phyloP scores from a whole-genome alignment of 92 coral and sea anemone species.

The Epizoanthus fatuus region DNA sequence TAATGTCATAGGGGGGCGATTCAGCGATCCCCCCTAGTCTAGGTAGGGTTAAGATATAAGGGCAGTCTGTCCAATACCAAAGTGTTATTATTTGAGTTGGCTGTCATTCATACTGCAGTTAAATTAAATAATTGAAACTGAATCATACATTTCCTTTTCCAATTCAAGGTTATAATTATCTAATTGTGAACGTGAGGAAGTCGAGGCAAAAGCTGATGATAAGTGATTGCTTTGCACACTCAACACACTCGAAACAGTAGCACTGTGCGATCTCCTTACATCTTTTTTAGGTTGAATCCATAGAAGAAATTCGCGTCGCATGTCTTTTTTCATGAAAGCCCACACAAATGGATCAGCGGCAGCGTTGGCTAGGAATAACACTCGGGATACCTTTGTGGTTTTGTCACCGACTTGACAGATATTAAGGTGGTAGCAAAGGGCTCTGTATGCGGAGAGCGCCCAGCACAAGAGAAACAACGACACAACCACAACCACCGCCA shows the following conservation, averaged over 20 bases:
- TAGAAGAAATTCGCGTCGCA: background rate
- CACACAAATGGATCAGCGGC: conserved; percentile 17
- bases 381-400: background rate
- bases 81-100: too few relatives aligned
- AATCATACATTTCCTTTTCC: background rate
- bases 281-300: background rate
- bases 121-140: too few relatives aligned
- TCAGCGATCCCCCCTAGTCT: too few relatives aligned
- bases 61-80: too few relatives aligned
- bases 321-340: conserved; percentile 9
- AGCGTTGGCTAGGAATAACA: background rate
- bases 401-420: background rate
- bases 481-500: conserved; percentile 10
- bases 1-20: too few relatives aligned
- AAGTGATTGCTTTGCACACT: background rate
- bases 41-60: too few relatives aligned
- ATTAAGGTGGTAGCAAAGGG: background rate
- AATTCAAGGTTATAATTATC: background rate
- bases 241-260: background rate
- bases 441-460: conserved; percentile 11
- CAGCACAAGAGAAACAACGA: conserved; percentile 7
- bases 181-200: background rate
- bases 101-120: too few relatives aligned
- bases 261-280: background rate
- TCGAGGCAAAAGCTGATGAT: background rate